A percentile compares a stretch with the other conserved stretches of the same genome.
phyloP scores from a whole-genome alignment of 2,113 vertebrate genomes.

The Vulpes lagopus region DNA sequence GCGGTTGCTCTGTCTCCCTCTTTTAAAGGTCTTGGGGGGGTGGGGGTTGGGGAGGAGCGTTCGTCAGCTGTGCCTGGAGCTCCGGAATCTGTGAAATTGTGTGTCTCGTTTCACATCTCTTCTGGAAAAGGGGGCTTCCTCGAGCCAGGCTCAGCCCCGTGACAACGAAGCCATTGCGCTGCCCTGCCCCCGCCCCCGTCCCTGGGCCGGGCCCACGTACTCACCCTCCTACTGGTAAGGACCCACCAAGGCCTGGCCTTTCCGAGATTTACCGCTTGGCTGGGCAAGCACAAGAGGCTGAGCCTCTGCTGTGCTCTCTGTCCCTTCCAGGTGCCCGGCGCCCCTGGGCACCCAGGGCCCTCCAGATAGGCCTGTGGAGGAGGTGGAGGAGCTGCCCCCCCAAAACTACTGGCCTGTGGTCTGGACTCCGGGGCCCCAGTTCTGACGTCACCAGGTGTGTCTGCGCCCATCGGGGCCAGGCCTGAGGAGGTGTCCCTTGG shows the following conservation, averaged over 20 bases:
- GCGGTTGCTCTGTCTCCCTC: constrained; percentile 38
- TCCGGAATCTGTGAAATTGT: constrained; percentile 49
- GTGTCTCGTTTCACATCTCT: constrained; percentile 79
- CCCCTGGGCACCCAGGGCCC: constrained; percentile 79
- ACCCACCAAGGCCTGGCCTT: background rate
- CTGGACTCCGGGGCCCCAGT: constrained; percentile 78
- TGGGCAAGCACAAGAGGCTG: background rate
- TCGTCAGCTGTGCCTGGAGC: background rate
- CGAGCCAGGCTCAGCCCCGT: constrained; percentile 79
- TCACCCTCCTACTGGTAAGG: constrained; percentile 77
- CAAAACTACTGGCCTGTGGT: constrained; percentile 79
- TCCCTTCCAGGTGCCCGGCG: constrained; percentile 83
- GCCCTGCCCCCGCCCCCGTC: constrained; percentile 63
- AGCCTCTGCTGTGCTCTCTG: constrained; percentile 71
- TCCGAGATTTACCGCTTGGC: background rate
- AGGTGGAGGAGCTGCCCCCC: constrained; percentile 60
- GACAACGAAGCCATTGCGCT: constrained; percentile 59
- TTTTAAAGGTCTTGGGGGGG: constrained; percentile 43
- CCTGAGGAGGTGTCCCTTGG: background rate
- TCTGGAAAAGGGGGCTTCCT: constrained; percentile 80
- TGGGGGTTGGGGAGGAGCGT: background rate
- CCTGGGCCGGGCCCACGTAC: constrained; percentile 52
- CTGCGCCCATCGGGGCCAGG: constrained; percentile 13
- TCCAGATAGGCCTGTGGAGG: constrained; percentile 69
- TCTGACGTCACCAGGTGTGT: constrained; percentile 47